Percentiles rank a stretch among this genome's conserved stretches.
Conservation (phyloP, 2,888 invertebrate species). For the Balanococcus diminutus region DNA sequence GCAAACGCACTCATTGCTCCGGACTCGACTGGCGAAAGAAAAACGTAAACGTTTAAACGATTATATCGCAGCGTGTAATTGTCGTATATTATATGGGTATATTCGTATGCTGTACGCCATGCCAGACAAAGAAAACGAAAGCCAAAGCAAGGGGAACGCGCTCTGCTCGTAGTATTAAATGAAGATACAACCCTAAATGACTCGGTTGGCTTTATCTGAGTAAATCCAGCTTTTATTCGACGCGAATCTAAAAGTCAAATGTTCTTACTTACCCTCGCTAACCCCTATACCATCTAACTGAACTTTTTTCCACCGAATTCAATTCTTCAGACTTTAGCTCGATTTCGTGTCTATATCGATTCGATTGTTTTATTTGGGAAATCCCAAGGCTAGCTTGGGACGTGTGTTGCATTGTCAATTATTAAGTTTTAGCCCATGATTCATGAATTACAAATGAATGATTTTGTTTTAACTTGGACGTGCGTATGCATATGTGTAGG, state of each 20-base stretch:
- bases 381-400: slow-evolving; percentile 33
- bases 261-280: slow-evolving; percentile 42
- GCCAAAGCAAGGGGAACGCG: background rate
- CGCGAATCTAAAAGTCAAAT: slow-evolving; percentile 52
- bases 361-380: slow-evolving; percentile 37
- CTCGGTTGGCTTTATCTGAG: slow-evolving; percentile 47
- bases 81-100: slow-evolving; percentile 43
- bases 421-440: background rate
- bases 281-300: slow-evolving; percentile 20
- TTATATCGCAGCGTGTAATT: slow-evolving; percentile 43
- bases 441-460: background rate
- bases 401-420: slow-evolving; percentile 27
- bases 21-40: slow-evolving; percentile 29
- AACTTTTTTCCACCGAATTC: background rate
- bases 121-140: background rate
- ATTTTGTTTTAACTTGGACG: background rate
- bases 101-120: background rate
- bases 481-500: background rate
- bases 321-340: background rate
- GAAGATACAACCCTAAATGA: slow-evolving; percentile 49
- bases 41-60: slow-evolving; percentile 33
- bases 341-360: slow-evolving; percentile 9
- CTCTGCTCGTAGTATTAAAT: background rate
- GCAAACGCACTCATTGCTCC: background rate
- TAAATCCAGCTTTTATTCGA: slow-evolving; percentile 51